These are phyloP conservation scores for Brachionus plicatilis DNA, from an alignment of 1,140 invertebrate genomes.

Conservation along the genomic window DNA sequence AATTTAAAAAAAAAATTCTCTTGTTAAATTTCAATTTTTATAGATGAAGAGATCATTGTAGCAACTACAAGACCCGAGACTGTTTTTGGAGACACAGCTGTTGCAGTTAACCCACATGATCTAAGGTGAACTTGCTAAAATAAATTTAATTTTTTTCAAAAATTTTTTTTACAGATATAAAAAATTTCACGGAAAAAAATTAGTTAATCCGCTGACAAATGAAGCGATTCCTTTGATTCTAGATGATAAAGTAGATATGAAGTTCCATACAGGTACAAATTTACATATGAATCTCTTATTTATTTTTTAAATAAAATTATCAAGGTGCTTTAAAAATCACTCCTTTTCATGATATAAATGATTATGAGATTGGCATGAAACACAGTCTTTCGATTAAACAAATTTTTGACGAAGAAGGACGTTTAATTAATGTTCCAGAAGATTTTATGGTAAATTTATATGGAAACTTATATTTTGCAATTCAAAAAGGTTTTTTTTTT, in stretches of 20 bases:
- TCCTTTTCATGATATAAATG: constrained; percentile 41
- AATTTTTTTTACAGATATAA: neutral
- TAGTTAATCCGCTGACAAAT: constrained; percentile 30
- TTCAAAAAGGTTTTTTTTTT: neutral
- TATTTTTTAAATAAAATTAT: neutral
- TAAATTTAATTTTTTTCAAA: neutral
- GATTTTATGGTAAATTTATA: neutral
- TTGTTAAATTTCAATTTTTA: neutral
- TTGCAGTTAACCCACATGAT: constrained; percentile 44
- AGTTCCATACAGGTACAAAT: constrained; percentile 25
- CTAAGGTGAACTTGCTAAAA: neutral
- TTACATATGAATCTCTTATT: neutral
- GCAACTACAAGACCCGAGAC: constrained; percentile 43
- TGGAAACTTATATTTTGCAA: neutral
- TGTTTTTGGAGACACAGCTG: constrained; percentile 42
- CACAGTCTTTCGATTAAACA: constrained; percentile 23
- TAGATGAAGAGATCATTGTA: constrained; percentile 42
- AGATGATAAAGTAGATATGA: constrained; percentile 34
- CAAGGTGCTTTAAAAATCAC: constrained; percentile 42
- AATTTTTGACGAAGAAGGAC: constrained; percentile 39
- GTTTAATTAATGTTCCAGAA: neutral
- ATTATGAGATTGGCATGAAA: constrained; percentile 39
- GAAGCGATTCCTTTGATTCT: constrained; percentile 18
- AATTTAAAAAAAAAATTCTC: neutral
- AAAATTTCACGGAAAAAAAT: constrained; percentile 16